Evolutionary conservation across 1,140 invertebrate genomes (phyloP), one percentile per base, ranked within the genome.

Genomic region (Bursaphelenchus mucronatus): DNA sequence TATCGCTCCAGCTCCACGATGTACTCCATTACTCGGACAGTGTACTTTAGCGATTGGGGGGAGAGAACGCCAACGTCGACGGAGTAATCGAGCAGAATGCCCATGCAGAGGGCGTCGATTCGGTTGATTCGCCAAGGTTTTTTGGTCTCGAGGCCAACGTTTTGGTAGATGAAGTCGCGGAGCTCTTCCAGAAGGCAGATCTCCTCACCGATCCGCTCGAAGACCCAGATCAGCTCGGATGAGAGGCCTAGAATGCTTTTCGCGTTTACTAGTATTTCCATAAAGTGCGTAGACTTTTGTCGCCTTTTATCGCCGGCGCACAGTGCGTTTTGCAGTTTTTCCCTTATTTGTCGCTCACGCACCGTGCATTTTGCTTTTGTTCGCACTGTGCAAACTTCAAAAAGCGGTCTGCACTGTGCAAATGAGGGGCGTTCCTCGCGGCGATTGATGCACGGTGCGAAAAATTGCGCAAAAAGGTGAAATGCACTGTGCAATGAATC

Each of bases 71-170:
- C 64, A 41, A 41, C 13, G 40, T 68, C 45, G n/a, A 66, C 41
- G 47, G 46, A 50, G 30, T 52, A 5, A 4, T 67, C 61, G 1
- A 66, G 17, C 11, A 66, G 17, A 7, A 66, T 41, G 47, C 51
- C 64, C n/a, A 66, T 69, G 30, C 61, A 61, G 5, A 63, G 61
- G 1, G 61, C 61, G 41, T 63, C 61, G 55, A 63, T 65, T 61
- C 61, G 61, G 64, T 53, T 68, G 19, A 70, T 40, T 44, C 41
- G 4, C 44, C 45, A 66, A 15, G 51, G 64, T n/a, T 69, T 69
- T 55, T 30, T 59, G 46, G 64, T 10, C 13, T 61, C 64, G 8
- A n/a, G n/a, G 8, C 44, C 64, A 13, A 13, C 39, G 40, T 44
- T 59, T 44, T 59, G 52, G 8, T 13, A 19, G 17, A 66, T 21